Base-by-base conservation (phyloP, 2,888 invertebrate species). In the Amblyteles armatorius region DNA sequence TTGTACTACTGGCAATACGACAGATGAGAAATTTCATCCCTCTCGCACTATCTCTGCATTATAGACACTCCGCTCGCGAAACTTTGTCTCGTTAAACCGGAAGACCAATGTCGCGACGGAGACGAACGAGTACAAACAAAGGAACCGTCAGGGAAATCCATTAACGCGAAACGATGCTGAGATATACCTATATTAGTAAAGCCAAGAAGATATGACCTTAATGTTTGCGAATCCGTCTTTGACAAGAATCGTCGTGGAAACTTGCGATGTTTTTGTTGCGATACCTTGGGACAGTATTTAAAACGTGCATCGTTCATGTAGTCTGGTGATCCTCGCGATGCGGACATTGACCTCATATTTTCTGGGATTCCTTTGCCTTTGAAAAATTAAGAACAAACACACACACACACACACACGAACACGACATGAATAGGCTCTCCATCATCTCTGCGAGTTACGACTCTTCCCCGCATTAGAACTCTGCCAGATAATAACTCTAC, bases 31-130 rank as follows among this genome's bases (percentile, higher is more conserved):
- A 65, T 29, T 57, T 26, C 29, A n/a, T 65, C 36, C 13, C 16
- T 60, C 73, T 60, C 6, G 9, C 63, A 57, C 57, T 33, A 16
- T 76, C 16, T 76, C 3, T 22, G 2, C 65, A 19, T 2, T 40
- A 3, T 44, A n/a, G 36, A 36, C 48, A 4, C 9, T 48, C 57
- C 3, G 7, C 33, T 29, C 74, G 16, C n/a, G 63, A 63, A 74
- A 74, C 74, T 74, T 74, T n/a, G 74, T 63, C 55, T 57, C 36
- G 52, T n/a, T 60, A 29, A 60, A 67, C 36, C 40, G 65, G 9
- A 40, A 67, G 40, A 67, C 36, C 74, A 74, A 63, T 74, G 13
- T 74, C 63, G 63, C 33, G 63, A 63, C 11, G 29, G 7, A 29
- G 63, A n/a, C 13, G 60, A 36, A 29, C 29, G 33, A 33, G 16